Evolutionary conservation across 23 tunicate species (phyloP), one percentile per base, ranked within the genome.

Genomic region (Oikopleura albicans): DNA sequence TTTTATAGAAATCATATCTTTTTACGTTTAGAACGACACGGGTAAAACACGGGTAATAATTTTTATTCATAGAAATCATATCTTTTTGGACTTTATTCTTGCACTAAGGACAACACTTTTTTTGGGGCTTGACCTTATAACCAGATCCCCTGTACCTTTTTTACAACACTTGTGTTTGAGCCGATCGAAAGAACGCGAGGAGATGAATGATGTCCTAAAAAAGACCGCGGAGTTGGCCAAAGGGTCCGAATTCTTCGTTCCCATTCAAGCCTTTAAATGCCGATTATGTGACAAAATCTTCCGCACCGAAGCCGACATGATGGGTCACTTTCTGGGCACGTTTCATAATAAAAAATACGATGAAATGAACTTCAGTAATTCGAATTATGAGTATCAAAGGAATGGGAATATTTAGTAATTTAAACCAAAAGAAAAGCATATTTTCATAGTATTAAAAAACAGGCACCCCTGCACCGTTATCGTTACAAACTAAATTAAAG

Each of bases 151-250:
- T n/a, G n/a, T n/a, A n/a, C n/a, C n/a, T n/a, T n/a, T n/a, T n/a
- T n/a, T n/a, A n/a, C n/a, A n/a, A n/a, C n/a, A n/a, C n/a, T n/a
- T n/a, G n/a, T n/a, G n/a, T n/a, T n/a, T n/a, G n/a, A n/a, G n/a
- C n/a, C n/a, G n/a, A n/a, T 71, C 79, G 4, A 16, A 16, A 71
- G 79, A 71, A 71, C 79, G 79, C 28, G 79, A 71, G 28, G 79
- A 71, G 31, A 71, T 71, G 79, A 16, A 71, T 12, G 79, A 71
- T 22, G 79, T 29, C 31, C 79, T 71, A 4, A 16, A 29, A 71
- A 71, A 71, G 31, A 16, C 79, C 2, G 4, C 36, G 36, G 34
- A 16, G 4, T 71, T 71, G 34, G 79, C 79, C 4, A 16, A 71
- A 71, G 79, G 79, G 4, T 71, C 79, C 2, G 79, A 71, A 71